These are phyloP conservation scores for Pinctada fucata DNA, from an alignment of 2,888 invertebrate genomes.

Conservation along the genomic window DNA sequence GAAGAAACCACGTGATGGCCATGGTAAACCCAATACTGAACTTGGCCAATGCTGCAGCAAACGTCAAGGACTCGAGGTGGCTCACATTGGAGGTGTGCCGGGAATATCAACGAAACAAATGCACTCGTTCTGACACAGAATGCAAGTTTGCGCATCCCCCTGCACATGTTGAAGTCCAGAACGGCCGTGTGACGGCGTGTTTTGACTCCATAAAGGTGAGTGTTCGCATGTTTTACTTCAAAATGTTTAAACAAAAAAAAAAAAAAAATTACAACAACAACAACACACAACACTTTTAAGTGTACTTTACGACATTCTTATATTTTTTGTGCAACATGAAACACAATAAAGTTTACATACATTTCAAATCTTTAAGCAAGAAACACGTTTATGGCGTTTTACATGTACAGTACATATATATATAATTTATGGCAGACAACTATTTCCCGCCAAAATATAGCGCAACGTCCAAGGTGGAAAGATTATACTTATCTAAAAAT, in stretches of 20 bases:
- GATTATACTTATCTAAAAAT: too few species aligned
- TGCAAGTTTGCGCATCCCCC: constrained; percentile 99
- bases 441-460: too few species aligned
- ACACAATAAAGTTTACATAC: too few species aligned
- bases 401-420: too few species aligned
- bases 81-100: constrained; percentile 97
- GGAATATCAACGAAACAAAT: constrained; percentile 99
- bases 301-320: too few species aligned
- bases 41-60: constrained; percentile 59
- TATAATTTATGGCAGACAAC: too few species aligned
- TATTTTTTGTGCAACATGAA: too few species aligned
- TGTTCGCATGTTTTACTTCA: not conserved
- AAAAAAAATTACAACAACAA: not conserved
- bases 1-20: constrained; percentile 58
- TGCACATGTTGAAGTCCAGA: constrained; percentile 99
- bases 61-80: constrained; percentile 97
- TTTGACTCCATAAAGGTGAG: constrained; percentile 99
- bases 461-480: too few species aligned
- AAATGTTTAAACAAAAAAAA: not conserved
- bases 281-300: not conserved
- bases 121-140: constrained; percentile 96
- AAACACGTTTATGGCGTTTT: too few species aligned
- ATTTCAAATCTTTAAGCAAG: too few species aligned
- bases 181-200: constrained; percentile 99
- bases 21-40: constrained; percentile 65